Conservation (phyloP, 1,140 invertebrate genomes). For the Homarus americanus region DNA sequence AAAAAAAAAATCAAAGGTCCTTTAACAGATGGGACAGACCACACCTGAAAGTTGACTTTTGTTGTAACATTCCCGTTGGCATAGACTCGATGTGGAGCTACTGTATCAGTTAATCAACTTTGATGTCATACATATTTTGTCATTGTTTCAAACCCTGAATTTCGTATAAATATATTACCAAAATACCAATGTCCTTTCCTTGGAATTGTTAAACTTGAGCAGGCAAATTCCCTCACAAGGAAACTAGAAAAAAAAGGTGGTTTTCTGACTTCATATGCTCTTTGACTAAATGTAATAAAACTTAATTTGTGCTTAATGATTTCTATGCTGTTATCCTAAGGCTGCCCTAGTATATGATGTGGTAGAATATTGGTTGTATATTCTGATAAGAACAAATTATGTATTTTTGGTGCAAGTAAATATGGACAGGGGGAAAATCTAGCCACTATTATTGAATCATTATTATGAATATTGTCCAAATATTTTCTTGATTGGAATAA, state of each 20-base stretch:
- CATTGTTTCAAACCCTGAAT: slow-evolving; percentile 33
- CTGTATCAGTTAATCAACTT: slow-evolving; percentile 50
- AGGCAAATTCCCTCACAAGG: slow-evolving; percentile 51
- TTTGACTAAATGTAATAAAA: slow-evolving; percentile 73
- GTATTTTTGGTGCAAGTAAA: slow-evolving; percentile 13
- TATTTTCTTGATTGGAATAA: neutral
- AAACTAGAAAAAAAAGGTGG: slow-evolving; percentile 40
- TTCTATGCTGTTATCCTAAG: slow-evolving; percentile 61
- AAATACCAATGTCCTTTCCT: slow-evolving; percentile 46
- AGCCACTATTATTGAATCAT: neutral
- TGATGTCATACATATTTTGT: slow-evolving; percentile 55
- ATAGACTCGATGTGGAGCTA: slow-evolving; percentile 67
- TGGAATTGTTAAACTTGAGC: slow-evolving; percentile 34
- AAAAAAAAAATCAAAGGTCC: slow-evolving; percentile 30
- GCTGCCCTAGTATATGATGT: neutral
- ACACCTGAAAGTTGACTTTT: slow-evolving; percentile 55
- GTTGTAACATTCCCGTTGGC: slow-evolving; percentile 69
- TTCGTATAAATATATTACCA: slow-evolving; percentile 47
- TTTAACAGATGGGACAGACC: slow-evolving; percentile 34
- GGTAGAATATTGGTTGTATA: neutral
- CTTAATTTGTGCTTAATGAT: slow-evolving; percentile 69
- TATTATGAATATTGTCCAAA: neutral
- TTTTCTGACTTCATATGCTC: slow-evolving; percentile 66
- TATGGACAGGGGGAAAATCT: neutral
- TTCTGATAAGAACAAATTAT: neutral